Percentiles rank a stretch among this genome's conserved stretches.
phyloP scores from a whole-genome alignment of 1,140 invertebrate species.

The Sycophila sp. region DNA sequence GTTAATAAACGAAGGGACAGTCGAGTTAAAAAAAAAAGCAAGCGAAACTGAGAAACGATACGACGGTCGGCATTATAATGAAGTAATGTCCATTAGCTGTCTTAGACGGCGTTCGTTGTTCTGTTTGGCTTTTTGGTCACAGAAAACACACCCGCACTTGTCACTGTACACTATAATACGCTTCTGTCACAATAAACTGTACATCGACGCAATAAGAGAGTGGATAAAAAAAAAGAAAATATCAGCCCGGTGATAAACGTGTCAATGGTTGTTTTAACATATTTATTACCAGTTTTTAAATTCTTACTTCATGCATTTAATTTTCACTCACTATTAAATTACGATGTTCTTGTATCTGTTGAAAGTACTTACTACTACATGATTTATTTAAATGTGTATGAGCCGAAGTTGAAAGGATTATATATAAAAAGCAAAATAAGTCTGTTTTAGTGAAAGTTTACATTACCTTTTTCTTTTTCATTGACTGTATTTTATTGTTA shows the following conservation, averaged over 20 bases:
- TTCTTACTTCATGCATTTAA: constrained; percentile 18
- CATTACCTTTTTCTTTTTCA: too few relatives aligned
- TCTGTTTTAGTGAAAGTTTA: constrained; percentile 11
- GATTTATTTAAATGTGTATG: constrained; percentile 32
- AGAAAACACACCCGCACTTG: constrained; percentile 62
- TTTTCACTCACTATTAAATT: constrained; percentile 18
- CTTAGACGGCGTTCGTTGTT: constrained; percentile 56
- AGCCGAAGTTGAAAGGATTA: constrained; percentile 15
- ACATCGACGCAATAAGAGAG: constrained; percentile 37
- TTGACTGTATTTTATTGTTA: constrained; percentile 26
- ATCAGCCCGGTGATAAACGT: constrained; percentile 31
- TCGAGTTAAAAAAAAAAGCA: background rate
- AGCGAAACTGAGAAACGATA: too few relatives aligned
- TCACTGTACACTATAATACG: constrained; percentile 60
- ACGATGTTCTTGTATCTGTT: constrained; percentile 27
- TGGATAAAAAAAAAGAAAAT: constrained; percentile 13
- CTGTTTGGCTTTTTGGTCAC: constrained; percentile 64
- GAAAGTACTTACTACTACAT: constrained; percentile 11
- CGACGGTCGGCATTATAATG: constrained; percentile 40
- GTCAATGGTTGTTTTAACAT: constrained; percentile 17
- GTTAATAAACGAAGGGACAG: constrained; percentile 18
- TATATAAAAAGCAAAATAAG: constrained; percentile 6
- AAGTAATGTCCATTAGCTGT: constrained; percentile 44
- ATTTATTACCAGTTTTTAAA: constrained; percentile 17
- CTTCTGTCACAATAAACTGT: constrained; percentile 54